phyloP scores from a whole-genome alignment of 2,113 vertebrate species.

The Oryctolagus cuniculus region mOryCun1.1 NC_091438.1:133837501-133838000 shows the following conservation, averaged over 20 bases:
- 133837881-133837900: neutral
- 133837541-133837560: neutral
- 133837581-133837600: neutral
- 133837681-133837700: constrained; percentile 15
- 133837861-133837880: neutral
- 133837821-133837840: neutral
- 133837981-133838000: neutral
- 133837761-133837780: neutral
- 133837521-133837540: neutral
- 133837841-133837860: neutral
- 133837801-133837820: neutral
- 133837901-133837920: neutral
- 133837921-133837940: constrained; percentile 10
- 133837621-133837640: neutral
- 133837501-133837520: constrained; percentile 6
- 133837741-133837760: neutral
- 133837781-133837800: neutral
- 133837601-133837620: neutral
- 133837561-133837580: neutral
- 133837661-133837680: neutral
- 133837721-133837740: neutral
- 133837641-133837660: neutral
- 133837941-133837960: constrained; percentile 27
- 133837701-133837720: neutral
- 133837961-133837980: neutral